A percentile compares a stretch with the other conserved stretches of the same genome.
Evolutionary conservation across 2,797 vertebrate species (phyloP).

Genomic region (Borostomias antarcticus): DNA sequence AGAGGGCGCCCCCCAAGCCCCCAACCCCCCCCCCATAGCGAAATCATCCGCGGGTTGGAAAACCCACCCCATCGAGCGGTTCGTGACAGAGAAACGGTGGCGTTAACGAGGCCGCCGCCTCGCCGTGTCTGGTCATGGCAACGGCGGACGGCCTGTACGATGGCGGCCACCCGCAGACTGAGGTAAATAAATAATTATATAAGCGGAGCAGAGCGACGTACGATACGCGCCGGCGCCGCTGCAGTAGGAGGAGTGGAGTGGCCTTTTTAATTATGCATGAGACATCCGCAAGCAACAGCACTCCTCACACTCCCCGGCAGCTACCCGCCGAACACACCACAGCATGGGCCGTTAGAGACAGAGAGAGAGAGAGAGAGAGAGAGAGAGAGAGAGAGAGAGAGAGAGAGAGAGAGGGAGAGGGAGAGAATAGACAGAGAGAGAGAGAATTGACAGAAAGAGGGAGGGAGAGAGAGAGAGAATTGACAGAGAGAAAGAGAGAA

Average conservation of each 20-base stretch:
- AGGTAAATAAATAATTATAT: slow-evolving; percentile 78
- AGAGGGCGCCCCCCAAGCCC: too few relatives aligned
- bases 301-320: slow-evolving; percentile 76
- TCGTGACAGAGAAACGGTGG: too few relatives aligned
- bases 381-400: slow-evolving; percentile 32
- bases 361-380: slow-evolving; percentile 35
- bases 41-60: too few relatives aligned
- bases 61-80: too few relatives aligned
- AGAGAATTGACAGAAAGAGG: neutral
- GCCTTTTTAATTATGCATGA: slow-evolving; percentile 84
- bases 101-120: too few relatives aligned
- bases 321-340: slow-evolving; percentile 70
- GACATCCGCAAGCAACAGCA: slow-evolving; percentile 80
- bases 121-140: slow-evolving; percentile 18
- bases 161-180: slow-evolving; percentile 50
- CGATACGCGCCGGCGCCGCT: slow-evolving; percentile 74
- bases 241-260: slow-evolving; percentile 72
- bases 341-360: slow-evolving; percentile 70
- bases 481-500: slow-evolving; percentile 42
- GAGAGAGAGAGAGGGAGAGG: slow-evolving; percentile 42
- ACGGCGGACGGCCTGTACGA: slow-evolving; percentile 42
- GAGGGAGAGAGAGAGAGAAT: slow-evolving; percentile 47
- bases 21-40: too few relatives aligned
- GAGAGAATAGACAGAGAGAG: slow-evolving; percentile 44
- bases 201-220: slow-evolving; percentile 72